These are phyloP conservation scores for Ibidorhyncha struthersii DNA, from an alignment of 2,113 vertebrate genomes.

Conservation along the genomic window DNA sequence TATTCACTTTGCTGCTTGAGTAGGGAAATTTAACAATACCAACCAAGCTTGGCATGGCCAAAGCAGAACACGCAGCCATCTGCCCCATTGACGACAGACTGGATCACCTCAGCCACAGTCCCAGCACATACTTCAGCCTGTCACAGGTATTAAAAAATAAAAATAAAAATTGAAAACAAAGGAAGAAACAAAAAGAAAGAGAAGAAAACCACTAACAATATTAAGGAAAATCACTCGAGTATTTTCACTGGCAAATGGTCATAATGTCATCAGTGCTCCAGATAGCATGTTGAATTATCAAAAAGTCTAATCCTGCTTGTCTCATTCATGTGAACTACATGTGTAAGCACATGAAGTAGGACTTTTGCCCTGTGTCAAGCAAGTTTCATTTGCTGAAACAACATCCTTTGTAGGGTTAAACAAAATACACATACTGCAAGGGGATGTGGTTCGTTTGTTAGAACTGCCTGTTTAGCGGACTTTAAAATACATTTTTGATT, in stretches of 20 bases:
- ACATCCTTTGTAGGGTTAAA: background rate
- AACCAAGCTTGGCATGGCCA: constrained; percentile 95
- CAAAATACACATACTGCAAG: background rate
- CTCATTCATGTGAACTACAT: background rate
- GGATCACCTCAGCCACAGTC: constrained; percentile 97
- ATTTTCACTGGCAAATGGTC: background rate
- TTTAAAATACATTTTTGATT: background rate
- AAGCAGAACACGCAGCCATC: constrained; percentile 99
- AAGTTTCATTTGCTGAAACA: background rate
- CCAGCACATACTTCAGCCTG: constrained; percentile 97
- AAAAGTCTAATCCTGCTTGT: background rate
- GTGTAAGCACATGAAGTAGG: background rate
- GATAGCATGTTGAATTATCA: background rate
- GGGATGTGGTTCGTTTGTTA: background rate
- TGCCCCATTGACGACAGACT: constrained; percentile 97
- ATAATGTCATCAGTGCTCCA: background rate
- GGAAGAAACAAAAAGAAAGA: background rate
- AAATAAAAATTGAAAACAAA: background rate
- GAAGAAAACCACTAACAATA: background rate
- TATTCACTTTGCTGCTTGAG: background rate
- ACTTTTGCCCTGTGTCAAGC: background rate
- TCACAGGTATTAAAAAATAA: background rate
- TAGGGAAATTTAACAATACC: constrained; percentile 64
- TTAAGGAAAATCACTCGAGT: background rate
- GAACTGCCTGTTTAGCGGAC: background rate